Percentiles rank a stretch among this genome's conserved stretches.
phyloP scores from a whole-genome alignment of 1,140 invertebrate genomes.

The Ephestia elutella region DNA sequence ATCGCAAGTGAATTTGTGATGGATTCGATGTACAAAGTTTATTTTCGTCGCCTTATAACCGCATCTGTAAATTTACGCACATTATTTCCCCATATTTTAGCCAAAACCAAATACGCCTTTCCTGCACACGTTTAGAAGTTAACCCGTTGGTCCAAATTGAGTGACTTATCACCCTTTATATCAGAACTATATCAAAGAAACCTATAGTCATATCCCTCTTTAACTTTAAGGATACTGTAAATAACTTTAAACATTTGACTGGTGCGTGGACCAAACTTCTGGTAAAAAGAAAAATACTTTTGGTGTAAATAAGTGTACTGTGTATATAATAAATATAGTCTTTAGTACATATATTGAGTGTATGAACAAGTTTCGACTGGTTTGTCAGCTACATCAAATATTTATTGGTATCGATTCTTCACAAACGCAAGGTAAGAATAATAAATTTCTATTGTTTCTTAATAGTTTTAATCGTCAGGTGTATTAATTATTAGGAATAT shows the following conservation, averaged over 20 bases:
- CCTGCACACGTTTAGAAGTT: conserved; percentile 22
- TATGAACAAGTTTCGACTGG: not conserved
- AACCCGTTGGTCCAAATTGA: conserved; percentile 50
- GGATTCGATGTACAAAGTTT: conserved; percentile 37
- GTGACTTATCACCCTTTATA: conserved; percentile 53
- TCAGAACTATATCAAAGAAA: conserved; percentile 29
- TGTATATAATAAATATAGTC: not conserved
- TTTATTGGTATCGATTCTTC: conserved; percentile 36
- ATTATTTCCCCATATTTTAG: conserved; percentile 23
- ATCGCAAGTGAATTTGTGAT: conserved; percentile 41
- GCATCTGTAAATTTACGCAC: conserved; percentile 22
- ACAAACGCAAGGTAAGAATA: conserved; percentile 39
- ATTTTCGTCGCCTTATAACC: conserved; percentile 25
- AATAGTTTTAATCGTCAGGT: too few species aligned
- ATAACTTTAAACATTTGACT: conserved; percentile 24
- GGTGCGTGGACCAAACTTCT: conserved; percentile 51
- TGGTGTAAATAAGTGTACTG: conserved; percentile 29
- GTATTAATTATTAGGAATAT: too few species aligned
- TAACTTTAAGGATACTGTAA: conserved; percentile 23
- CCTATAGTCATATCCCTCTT: conserved; percentile 40
- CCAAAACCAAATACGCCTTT: conserved; percentile 13
- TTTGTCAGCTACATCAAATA: conserved; percentile 30
- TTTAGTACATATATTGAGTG: conserved; percentile 6
- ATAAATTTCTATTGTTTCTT: too few species aligned
- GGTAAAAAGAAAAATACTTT: conserved; percentile 22